These are phyloP conservation scores for Choristoneura rosaceana DNA, from an alignment of 2,888 invertebrate species.

Conservation along the genomic window DNA sequence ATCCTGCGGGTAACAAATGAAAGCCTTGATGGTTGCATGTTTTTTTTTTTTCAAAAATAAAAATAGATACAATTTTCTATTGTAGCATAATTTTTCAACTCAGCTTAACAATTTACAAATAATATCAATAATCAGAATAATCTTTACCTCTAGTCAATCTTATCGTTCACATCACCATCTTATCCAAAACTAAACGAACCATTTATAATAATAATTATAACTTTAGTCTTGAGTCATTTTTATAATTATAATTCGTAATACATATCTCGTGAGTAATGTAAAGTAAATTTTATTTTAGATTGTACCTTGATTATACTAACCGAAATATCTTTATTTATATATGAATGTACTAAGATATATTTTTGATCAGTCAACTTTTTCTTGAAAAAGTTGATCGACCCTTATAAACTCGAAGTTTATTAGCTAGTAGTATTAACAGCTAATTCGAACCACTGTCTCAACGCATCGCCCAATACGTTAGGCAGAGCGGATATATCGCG, in stretches of 20 bases:
- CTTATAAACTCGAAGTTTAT: background rate
- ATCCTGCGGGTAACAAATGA: background rate
- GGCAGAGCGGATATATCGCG: constrained; percentile 95
- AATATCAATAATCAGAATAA: constrained; percentile 2
- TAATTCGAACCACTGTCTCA: constrained; percentile 99
- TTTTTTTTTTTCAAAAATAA: constrained; percentile 24
- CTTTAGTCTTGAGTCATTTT: too few relatives aligned
- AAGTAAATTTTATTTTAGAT: background rate
- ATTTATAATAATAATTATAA: constrained; percentile 4
- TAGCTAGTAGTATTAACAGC: constrained; percentile 88
- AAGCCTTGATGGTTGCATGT: background rate
- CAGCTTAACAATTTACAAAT: constrained; percentile 15
- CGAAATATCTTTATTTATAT: background rate
- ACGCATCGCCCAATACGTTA: constrained; percentile 95
- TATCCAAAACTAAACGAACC: constrained; percentile 8
- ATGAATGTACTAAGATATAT: background rate
- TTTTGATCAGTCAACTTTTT: too few relatives aligned
- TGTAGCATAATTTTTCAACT: constrained; percentile 10
- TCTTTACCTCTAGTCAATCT: constrained; percentile 18
- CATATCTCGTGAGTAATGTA: background rate
- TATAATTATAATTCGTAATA: background rate
- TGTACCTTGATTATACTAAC: background rate
- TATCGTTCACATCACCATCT: constrained; percentile 24
- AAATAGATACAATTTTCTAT: constrained; percentile 13
- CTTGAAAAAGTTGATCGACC: too few relatives aligned